phyloP scores from a whole-genome alignment of 2,113 vertebrate species.

The Crocuta crocuta region DNA sequence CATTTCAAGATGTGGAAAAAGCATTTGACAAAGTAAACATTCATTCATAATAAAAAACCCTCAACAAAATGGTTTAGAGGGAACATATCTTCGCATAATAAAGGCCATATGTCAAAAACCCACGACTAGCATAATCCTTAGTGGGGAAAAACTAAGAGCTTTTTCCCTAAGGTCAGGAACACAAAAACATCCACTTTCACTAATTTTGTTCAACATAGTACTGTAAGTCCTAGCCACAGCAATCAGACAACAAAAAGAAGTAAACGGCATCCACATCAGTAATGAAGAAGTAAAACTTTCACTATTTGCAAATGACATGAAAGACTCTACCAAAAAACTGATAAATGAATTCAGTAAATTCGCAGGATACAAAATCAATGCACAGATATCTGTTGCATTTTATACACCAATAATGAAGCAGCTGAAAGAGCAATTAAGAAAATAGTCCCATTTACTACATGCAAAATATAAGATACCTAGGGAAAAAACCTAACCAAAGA shows the following conservation, averaged over 20 bases:
- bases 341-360: not conserved
- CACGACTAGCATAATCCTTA: not conserved
- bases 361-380: not conserved
- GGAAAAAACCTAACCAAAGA: not conserved
- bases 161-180: too few species aligned
- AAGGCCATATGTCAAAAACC: not conserved
- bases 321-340: not conserved
- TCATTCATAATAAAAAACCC: not conserved
- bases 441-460: not conserved
- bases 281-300: too few species aligned
- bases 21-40: not conserved
- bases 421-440: not conserved
- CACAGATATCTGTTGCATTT: not conserved
- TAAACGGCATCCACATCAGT: too few species aligned
- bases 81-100: not conserved
- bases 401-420: not conserved
- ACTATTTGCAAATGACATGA: not conserved
- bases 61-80: not conserved
- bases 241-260: too few species aligned
- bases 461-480: not conserved
- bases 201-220: too few species aligned
- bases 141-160: not conserved
- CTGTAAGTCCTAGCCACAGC: too few species aligned
- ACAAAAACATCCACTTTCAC: too few species aligned
- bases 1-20: not conserved